These are phyloP conservation scores for Propithecus perrieri DNA, from an alignment of 2,797 vertebrate genomes.

Conservation along the genomic window DNA sequence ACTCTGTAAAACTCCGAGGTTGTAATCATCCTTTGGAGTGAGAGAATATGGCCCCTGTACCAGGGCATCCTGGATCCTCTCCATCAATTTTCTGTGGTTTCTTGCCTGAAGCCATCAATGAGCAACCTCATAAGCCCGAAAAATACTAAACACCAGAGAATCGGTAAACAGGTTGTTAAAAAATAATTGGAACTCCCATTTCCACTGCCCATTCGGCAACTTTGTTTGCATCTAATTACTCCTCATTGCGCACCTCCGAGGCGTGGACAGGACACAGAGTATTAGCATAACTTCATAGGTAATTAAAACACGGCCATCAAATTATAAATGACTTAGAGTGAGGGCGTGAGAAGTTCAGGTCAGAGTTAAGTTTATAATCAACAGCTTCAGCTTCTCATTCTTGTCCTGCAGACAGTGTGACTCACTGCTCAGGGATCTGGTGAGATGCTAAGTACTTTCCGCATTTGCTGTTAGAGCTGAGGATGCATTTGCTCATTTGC, in stretches of 20 bases:
- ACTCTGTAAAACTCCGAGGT: constrained; percentile 29
- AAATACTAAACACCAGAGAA: constrained; percentile 59
- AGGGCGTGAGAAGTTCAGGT: background rate
- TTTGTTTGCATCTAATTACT: constrained; percentile 56
- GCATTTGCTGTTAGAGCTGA: background rate
- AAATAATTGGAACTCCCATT: constrained; percentile 65
- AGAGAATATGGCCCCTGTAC: constrained; percentile 37
- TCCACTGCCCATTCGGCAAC: constrained; percentile 50
- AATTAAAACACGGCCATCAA: constrained; percentile 24
- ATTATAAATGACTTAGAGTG: background rate
- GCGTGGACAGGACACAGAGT: background rate
- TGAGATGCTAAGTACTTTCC: background rate
- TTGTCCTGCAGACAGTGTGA: background rate
- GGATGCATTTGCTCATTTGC: background rate
- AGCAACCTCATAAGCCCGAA: constrained; percentile 32
- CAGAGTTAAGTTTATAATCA: background rate
- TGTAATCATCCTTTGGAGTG: constrained; percentile 16
- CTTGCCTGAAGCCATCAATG: constrained; percentile 59
- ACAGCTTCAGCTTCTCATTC: background rate
- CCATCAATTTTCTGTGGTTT: constrained; percentile 57
- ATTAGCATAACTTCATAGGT: background rate
- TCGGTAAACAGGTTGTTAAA: constrained; percentile 69
- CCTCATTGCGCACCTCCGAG: background rate
- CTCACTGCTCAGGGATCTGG: background rate
- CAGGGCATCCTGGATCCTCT: constrained; percentile 24